Conservation (phyloP, 2,797 vertebrate species). For the Alosa sapidissima region DNA sequence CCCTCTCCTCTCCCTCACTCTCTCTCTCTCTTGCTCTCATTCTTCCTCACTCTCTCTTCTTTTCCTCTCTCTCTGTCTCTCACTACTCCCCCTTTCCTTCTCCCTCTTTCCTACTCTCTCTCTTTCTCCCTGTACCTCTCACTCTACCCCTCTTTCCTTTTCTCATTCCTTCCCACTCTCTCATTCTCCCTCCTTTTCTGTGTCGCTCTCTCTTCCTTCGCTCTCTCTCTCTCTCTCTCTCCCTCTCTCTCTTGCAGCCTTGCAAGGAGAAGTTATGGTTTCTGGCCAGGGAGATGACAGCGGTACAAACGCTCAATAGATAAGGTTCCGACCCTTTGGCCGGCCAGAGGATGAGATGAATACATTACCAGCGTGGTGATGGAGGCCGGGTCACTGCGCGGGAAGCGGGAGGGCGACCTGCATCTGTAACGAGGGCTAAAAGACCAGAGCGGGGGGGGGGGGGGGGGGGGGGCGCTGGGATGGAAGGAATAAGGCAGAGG, state of each 20-base stretch:
- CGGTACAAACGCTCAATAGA: constrained; percentile 70
- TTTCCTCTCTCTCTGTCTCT: neutral
- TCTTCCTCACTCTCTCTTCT: neutral
- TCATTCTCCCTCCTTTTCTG: neutral
- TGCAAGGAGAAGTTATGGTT: constrained; percentile 69
- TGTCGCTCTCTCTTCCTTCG: neutral
- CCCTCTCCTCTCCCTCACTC: neutral
- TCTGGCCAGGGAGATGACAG: constrained; percentile 72
- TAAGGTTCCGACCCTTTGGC: constrained; percentile 72
- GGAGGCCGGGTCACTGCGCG: constrained; percentile 47
- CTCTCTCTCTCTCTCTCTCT: neutral
- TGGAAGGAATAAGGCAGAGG: neutral
- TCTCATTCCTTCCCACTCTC: neutral
- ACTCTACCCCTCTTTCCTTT: neutral
- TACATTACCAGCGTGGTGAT: constrained; percentile 67
- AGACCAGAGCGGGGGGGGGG: constrained; percentile 31
- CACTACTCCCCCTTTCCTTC: neutral
- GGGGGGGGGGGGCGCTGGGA: neutral
- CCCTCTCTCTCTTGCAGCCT: constrained; percentile 20
- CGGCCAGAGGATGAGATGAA: constrained; percentile 67
- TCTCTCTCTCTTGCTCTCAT: neutral
- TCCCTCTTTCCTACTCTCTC: neutral
- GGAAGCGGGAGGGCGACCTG: constrained; percentile 47
- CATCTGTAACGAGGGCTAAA: constrained; percentile 63
- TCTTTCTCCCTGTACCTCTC: neutral